phyloP scores from a whole-genome alignment of 2,113 vertebrate genomes.

The Anolis carolinensis region DNA sequence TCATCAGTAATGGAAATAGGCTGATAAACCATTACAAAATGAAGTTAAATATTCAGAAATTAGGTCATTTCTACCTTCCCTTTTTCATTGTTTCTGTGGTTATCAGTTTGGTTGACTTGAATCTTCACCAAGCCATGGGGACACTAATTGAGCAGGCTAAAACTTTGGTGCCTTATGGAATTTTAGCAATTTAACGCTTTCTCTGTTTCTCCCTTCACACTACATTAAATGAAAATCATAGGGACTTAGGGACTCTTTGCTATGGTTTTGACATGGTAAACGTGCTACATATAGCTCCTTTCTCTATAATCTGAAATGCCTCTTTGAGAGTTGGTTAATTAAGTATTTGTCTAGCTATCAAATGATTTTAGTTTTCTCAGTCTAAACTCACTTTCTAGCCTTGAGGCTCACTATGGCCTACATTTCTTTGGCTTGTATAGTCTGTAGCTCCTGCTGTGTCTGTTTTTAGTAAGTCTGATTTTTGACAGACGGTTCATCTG shows the following conservation, averaged over 20 bases:
- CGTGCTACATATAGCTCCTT: slow-evolving; percentile 3
- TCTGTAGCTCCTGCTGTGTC: neutral
- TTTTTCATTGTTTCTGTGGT: neutral
- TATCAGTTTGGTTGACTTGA: neutral
- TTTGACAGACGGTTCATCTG: neutral
- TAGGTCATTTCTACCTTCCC: neutral
- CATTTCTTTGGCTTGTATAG: neutral
- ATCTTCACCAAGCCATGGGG: neutral
- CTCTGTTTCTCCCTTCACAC: too few species aligned
- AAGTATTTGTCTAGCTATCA: neutral
- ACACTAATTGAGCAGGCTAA: neutral
- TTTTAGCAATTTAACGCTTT: neutral
- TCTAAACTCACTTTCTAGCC: neutral
- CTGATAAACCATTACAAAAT: neutral
- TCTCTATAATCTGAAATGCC: neutral
- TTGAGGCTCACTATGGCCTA: neutral
- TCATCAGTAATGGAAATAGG: neutral
- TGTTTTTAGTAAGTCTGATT: neutral
- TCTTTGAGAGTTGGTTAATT: neutral
- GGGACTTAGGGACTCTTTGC: neutral
- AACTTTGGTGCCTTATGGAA: neutral
- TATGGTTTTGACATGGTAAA: neutral
- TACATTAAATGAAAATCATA: neutral
- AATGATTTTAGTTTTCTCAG: neutral
- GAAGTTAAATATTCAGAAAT: neutral